Base-by-base conservation (phyloP, 2,888 invertebrate genomes). In the Gonocerus acuteangulatus region DNA sequence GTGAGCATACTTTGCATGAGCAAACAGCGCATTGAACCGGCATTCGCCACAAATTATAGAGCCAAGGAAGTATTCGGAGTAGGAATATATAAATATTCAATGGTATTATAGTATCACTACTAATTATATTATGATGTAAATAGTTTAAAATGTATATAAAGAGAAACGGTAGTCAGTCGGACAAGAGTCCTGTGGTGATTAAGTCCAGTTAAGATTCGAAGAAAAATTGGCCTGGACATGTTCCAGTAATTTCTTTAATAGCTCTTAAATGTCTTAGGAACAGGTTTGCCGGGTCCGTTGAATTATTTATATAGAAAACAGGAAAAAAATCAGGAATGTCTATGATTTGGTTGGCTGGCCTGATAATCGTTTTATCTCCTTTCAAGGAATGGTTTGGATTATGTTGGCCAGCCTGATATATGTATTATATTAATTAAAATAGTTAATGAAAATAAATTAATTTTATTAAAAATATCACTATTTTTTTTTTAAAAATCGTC, bases 221-320 rank as follows among this genome's bases (percentile, higher is more conserved):
- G 51, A 51, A 51, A 51, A 51, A 51, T 51, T 51, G 36, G 18
- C 18, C 34, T 27, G 13, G 51, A 51, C 51, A 51, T 51, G 51
- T 51, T 34, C 32, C 4, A 19, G 51, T 51, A 51, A 51, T 51
- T 34, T 51, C 51, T 34, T 19, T 51, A 51, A 51, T 51, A 32
- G 51, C 18, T 18, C 51, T 16, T 34, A 34, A 34, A 51, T 51
- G 51, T 34, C 34, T 19, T n/a, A 1, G 18, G 36, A 51, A 51
- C 51, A 18, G 51, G 51, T 51, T 51, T 11, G 21, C 4, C 32
- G 51, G 6, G 2, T 34, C 32, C 15, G 4, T 19, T 51, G 51
- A 51, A 51, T 34, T 51, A 51, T 51, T 51, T 51, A 51, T 27
- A 9, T 27, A 27, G 27, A 27, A 27, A 27, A 4, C 27, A 27